phyloP scores from a whole-genome alignment of 2,113 vertebrate genomes.

The Lycocorax pyrrhopterus region DNA sequence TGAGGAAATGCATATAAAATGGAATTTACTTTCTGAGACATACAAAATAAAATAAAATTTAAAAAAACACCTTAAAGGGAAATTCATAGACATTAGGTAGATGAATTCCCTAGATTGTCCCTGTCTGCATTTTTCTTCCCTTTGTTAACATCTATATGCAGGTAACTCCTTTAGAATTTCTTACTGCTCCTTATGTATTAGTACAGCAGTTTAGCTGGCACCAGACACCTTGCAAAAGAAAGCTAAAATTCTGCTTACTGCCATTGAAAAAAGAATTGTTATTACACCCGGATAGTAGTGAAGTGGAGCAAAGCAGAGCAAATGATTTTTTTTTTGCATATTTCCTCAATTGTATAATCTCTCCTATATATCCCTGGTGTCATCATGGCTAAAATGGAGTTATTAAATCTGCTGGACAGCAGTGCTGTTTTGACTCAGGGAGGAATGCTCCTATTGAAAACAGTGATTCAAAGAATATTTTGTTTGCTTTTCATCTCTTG shows the following conservation, averaged over 20 bases:
- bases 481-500: background rate
- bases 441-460: background rate
- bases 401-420: background rate
- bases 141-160: background rate
- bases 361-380: background rate
- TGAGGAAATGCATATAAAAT: background rate
- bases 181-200: background rate
- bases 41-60: background rate
- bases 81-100: background rate
- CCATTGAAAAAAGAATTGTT: background rate
- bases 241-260: background rate
- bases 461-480: background rate
- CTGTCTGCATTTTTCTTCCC: accelerated
- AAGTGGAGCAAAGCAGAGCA: background rate
- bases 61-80: background rate
- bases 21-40: background rate
- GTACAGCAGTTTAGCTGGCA: background rate
- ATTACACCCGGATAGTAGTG: background rate
- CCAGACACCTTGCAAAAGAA: background rate
- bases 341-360: background rate
- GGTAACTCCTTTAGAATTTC: background rate
- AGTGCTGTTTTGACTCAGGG: background rate
- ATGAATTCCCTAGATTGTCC: background rate
- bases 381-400: background rate
- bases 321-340: background rate